Conservation (phyloP, 2,888 invertebrate genomes). For the Papilio demoleus region DNA sequence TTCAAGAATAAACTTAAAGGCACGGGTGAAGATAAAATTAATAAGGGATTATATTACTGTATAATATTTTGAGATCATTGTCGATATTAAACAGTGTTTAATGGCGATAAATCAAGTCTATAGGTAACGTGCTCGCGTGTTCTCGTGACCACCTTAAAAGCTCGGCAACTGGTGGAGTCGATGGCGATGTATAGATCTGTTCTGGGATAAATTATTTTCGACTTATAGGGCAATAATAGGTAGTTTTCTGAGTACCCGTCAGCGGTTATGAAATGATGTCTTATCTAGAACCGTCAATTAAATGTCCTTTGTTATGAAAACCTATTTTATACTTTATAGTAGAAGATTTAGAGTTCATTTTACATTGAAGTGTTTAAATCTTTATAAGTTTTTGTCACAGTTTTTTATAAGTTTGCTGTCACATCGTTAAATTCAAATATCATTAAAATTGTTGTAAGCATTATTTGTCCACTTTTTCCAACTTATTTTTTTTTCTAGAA, state of each 20-base stretch:
- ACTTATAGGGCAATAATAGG: slow-evolving; percentile 68
- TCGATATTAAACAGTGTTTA: slow-evolving; percentile 18
- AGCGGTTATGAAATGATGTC: slow-evolving; percentile 39
- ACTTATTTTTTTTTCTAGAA: too few species aligned
- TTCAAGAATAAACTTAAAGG: too few species aligned
- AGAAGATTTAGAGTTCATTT: neutral
- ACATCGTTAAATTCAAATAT: slow-evolving; percentile 3
- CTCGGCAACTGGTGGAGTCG: slow-evolving; percentile 22
- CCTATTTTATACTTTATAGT: neutral
- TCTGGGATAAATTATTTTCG: slow-evolving; percentile 59
- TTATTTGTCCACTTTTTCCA: too few species aligned
- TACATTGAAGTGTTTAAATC: neutral
- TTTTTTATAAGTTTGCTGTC: slow-evolving; percentile 5
- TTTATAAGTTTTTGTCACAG: too few species aligned
- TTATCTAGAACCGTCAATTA: slow-evolving; percentile 40
- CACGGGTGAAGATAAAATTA: neutral
- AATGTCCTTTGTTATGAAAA: slow-evolving; percentile 12
- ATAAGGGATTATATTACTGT: neutral
- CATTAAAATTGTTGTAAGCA: too few species aligned
- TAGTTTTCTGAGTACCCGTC: slow-evolving; percentile 52
- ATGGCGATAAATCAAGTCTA: slow-evolving; percentile 17
- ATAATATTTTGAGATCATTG: slow-evolving; percentile 11
- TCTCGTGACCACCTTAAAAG: slow-evolving; percentile 39
- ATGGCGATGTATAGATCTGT: slow-evolving; percentile 52
- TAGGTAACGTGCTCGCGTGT: slow-evolving; percentile 33